phyloP scores from a whole-genome alignment of 1,140 invertebrate species.

The Leucophenga varia region DNA sequence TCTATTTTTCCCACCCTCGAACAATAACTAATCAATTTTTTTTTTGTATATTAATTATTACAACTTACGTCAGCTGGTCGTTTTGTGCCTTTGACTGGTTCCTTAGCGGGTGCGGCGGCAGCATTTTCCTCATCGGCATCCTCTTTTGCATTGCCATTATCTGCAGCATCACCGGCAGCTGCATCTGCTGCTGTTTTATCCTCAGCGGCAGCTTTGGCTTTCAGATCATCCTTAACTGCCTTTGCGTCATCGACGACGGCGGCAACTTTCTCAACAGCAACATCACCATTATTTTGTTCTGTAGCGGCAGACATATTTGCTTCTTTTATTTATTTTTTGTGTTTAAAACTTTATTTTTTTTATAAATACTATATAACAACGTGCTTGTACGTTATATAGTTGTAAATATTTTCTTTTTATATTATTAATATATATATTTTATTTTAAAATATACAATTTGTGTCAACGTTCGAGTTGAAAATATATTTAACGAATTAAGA shows the following conservation, averaged over 20 bases:
- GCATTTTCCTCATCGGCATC: constrained; percentile 26
- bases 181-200: constrained; percentile 43
- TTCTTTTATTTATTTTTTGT: constrained; percentile 25
- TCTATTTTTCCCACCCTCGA: neutral
- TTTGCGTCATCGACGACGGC: constrained; percentile 32
- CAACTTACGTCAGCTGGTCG: constrained; percentile 54
- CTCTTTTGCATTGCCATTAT: constrained; percentile 49
- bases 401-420: too few relatives aligned
- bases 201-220: constrained; percentile 45
- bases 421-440: too few relatives aligned
- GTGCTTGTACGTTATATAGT: constrained; percentile 23
- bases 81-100: constrained; percentile 52
- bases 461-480: too few relatives aligned
- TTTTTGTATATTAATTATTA: too few relatives aligned
- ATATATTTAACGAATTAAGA: too few relatives aligned
- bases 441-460: too few relatives aligned
- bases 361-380: constrained; percentile 30
- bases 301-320: constrained; percentile 52
- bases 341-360: constrained; percentile 19
- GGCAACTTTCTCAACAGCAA: constrained; percentile 52
- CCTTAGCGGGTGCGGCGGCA: constrained; percentile 43
- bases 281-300: constrained; percentile 55
- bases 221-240: constrained; percentile 51
- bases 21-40: too few relatives aligned
- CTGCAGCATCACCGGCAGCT: constrained; percentile 38